These are phyloP conservation scores for Ectemnius cavifrons DNA, from an alignment of 2,888 invertebrate species.

Conservation along the genomic window DNA sequence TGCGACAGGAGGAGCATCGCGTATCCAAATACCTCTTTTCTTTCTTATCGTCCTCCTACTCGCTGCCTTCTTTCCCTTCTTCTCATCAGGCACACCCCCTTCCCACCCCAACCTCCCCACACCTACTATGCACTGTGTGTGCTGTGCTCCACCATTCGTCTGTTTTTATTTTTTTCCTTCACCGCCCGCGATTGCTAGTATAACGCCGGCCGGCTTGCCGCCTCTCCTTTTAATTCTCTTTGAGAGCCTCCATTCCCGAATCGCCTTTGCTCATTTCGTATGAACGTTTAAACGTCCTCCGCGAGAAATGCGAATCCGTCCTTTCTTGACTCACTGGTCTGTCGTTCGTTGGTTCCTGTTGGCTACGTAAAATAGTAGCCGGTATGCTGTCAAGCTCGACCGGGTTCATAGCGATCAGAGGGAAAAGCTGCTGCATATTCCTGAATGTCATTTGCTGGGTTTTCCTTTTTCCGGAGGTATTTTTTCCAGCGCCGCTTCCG, in stretches of 20 bases:
- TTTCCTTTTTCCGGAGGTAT: no score
- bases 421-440: conserved; percentile 48
- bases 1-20: conserved; percentile 54
- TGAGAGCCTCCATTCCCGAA: conserved; percentile 47
- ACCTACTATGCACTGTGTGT: conserved; percentile 12
- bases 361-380: no score
- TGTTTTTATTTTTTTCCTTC: not conserved
- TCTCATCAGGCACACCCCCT: not conserved
- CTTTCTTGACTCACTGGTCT: no score
- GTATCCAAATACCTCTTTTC: conserved; percentile 51
- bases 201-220: conserved; percentile 22
- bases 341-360: no score
- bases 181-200: conserved; percentile 24
- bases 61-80: not conserved
- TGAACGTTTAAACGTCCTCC: conserved; percentile 47
- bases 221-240: conserved; percentile 48
- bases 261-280: conserved; percentile 54
- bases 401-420: not conserved
- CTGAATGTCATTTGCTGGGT: conserved; percentile 21
- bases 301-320: conserved; percentile 39
- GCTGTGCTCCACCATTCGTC: conserved; percentile 12
- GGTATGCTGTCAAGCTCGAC: not conserved
- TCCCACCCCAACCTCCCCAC: not conserved
- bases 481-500: no score
- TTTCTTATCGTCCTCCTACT: conserved; percentile 33